phyloP scores from a whole-genome alignment of 2,113 vertebrate genomes.

The Aspiorhynchus laticeps region DNA sequence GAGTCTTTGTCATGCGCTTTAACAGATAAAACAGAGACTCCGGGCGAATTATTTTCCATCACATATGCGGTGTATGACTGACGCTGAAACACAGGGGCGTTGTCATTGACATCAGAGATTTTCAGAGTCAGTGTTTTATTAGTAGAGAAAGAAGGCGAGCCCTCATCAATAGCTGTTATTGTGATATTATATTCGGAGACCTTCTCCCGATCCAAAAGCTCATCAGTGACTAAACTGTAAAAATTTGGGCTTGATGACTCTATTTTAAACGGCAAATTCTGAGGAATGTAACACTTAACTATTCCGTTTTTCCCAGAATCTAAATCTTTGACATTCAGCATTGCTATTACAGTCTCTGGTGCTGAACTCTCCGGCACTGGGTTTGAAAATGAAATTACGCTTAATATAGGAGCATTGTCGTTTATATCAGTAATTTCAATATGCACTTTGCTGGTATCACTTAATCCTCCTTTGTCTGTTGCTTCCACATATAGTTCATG shows the following conservation, averaged over 20 bases:
- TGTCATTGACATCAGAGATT: slow-evolving; percentile 78
- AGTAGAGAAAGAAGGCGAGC: slow-evolving; percentile 66
- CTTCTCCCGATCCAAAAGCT: slow-evolving; percentile 81
- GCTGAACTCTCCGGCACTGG: slow-evolving; percentile 69
- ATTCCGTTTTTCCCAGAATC: slow-evolving; percentile 74
- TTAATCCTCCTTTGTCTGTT: slow-evolving; percentile 76
- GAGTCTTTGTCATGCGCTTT: slow-evolving; percentile 72
- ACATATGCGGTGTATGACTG: slow-evolving; percentile 60
- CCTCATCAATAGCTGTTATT: slow-evolving; percentile 72
- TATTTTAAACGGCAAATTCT: slow-evolving; percentile 73
- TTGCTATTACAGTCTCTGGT: slow-evolving; percentile 70
- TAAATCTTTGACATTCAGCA: slow-evolving; percentile 77
- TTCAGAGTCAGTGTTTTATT: slow-evolving; percentile 70
- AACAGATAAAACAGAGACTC: slow-evolving; percentile 67
- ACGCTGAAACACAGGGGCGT: slow-evolving; percentile 71
- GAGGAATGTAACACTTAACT: slow-evolving; percentile 66
- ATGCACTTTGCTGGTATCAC: slow-evolving; percentile 73
- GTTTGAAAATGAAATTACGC: slow-evolving; percentile 72
- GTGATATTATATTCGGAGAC: slow-evolving; percentile 81
- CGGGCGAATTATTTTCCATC: slow-evolving; percentile 74
- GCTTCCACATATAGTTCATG: slow-evolving; percentile 77
- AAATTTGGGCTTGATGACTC: slow-evolving; percentile 69
- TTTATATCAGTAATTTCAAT: slow-evolving; percentile 77
- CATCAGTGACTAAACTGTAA: slow-evolving; percentile 73
- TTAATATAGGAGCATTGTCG: slow-evolving; percentile 76